Evolutionary conservation across 2,113 vertebrate species (phyloP).

Genomic region (Actenoides hombroni): DNA sequence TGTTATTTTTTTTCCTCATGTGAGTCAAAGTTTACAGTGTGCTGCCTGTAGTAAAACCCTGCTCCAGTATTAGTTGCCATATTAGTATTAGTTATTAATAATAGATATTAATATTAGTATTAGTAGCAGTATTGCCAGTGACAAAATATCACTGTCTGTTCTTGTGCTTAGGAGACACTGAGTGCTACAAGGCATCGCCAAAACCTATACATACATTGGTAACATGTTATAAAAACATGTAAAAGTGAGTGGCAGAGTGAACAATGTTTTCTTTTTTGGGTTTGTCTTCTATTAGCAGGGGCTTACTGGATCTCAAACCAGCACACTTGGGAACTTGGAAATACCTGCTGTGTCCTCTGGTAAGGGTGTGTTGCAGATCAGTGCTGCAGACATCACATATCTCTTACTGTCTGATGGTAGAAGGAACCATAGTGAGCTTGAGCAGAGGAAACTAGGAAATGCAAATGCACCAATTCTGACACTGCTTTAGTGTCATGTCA

Average conservation of each 20-base stretch:
- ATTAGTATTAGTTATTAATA: background rate
- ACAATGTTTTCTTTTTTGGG: background rate
- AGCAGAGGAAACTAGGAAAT: background rate
- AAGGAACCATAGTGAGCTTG: background rate
- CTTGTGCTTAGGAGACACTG: background rate
- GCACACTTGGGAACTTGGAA: background rate
- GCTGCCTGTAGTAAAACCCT: background rate
- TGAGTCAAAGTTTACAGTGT: background rate
- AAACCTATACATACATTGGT: background rate
- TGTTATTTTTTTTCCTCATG: background rate
- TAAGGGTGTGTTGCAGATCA: background rate
- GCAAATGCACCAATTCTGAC: background rate
- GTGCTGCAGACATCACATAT: background rate
- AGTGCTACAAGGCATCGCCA: background rate
- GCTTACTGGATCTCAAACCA: background rate
- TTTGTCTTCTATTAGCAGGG: background rate
- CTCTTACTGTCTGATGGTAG: background rate
- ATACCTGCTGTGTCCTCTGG: background rate
- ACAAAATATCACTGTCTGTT: background rate
- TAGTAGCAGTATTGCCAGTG: background rate
- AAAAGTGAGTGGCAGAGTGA: background rate
- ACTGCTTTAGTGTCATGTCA: background rate
- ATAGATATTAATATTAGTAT: background rate
- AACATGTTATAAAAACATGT: background rate
- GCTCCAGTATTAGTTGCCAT: background rate